Base-by-base conservation (phyloP, 2,113 vertebrate genomes). In the Catharus fuscescens region DNA sequence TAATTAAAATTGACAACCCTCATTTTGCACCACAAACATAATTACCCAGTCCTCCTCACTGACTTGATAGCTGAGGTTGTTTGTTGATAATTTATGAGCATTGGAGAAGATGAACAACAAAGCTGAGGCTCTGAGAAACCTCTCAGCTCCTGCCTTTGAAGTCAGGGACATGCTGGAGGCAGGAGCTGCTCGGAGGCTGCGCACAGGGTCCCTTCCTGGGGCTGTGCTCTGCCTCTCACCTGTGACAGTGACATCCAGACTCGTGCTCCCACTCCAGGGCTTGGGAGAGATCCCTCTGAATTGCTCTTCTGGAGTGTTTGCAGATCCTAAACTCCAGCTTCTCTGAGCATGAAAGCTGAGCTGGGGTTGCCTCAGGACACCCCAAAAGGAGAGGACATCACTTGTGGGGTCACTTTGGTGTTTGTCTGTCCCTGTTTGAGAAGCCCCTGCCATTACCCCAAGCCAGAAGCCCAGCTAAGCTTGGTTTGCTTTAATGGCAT, bases 11-110 rank as follows among this genome's bases (percentile, higher is more conserved):
- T 97, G 96, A 97, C 95, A 97, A 83, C 69, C 52, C 91, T 96
- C 94, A 90, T 97, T 97, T 96, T 97, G 91, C 97, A 86, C 94
- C 92, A 95, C 96, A 97, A 97, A 97, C 93, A 94, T 96, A 97
- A 97, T 97, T 96, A 96, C 95, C 85, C 62, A 48, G 52, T 89
- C 94, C 71, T 94, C 53, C 86, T 92, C 80, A 21, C 88, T 7
- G 9, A 44, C 85, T 80, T 88, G 92, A 96, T 92, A 77, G 93
- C 95, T 82, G 91, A 92, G 72, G 87, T 92, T 93, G 95, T 78
- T 96, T 96, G 86, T 97, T 96, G 96, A 97, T 97, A 97, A 97
- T 97, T 97, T 97, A 97, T 97, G 96, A 97, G 96, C 92, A 26
- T 81, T 12, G 25, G 65, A 81, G 71, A 92, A 91, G 93, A 94